Percentiles rank a stretch among this genome's conserved stretches.
Conservation (phyloP, 1,140 invertebrate species). For the Alviniconcha marisindica region DNA sequence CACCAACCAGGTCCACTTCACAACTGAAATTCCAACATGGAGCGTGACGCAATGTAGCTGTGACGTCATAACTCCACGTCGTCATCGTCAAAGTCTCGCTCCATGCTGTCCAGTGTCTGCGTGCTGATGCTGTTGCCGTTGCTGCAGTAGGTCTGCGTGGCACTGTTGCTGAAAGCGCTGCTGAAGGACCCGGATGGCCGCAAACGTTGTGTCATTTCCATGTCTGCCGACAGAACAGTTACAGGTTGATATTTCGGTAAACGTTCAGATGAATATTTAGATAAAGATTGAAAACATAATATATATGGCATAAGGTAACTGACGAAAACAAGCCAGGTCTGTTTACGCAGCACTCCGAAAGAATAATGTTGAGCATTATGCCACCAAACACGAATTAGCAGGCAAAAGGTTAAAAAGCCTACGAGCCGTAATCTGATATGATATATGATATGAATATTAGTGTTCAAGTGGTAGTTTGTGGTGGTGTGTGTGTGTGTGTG, state of each 20-base stretch:
- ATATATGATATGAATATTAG: too few species aligned
- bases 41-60: neutral
- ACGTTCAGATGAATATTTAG: neutral
- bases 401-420: too few species aligned
- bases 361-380: too few species aligned
- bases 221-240: slow-evolving; percentile 59
- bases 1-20: too few species aligned
- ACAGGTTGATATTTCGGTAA: neutral
- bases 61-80: slow-evolving; percentile 62
- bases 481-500: too few species aligned
- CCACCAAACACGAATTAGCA: too few species aligned
- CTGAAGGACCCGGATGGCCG: slow-evolving; percentile 64
- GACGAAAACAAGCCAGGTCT: neutral
- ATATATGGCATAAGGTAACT: too few species aligned
- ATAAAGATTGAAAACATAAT: neutral
- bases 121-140: slow-evolving; percentile 71
- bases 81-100: slow-evolving; percentile 55
- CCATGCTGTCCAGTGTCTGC: slow-evolving; percentile 70
- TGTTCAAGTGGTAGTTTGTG: too few species aligned
- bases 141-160: slow-evolving; percentile 65
- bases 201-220: slow-evolving; percentile 68
- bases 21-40: neutral
- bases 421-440: too few species aligned
- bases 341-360: too few species aligned
- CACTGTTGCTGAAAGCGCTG: slow-evolving; percentile 62